Conservation (phyloP, 2,797 vertebrate genomes). For the Tympanoctomys barrerae region DNA sequence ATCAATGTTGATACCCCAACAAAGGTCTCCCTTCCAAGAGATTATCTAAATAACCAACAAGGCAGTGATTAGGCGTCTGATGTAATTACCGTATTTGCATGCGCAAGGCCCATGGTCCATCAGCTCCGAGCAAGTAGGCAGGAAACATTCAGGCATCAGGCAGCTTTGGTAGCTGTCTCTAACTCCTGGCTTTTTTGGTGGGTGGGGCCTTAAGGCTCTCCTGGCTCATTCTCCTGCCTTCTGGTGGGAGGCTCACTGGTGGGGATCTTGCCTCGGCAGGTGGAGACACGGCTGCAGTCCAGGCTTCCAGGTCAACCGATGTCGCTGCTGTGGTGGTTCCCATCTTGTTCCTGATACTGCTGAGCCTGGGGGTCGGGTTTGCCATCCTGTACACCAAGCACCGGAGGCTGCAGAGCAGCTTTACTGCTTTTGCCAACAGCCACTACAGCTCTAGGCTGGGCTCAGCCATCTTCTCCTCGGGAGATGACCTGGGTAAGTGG, state of each 20-base stretch:
- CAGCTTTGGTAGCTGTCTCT: accelerated
- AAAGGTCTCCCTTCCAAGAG: conserved; percentile 79
- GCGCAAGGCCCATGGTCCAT: conserved; percentile 51
- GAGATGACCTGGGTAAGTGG: conserved; percentile 95
- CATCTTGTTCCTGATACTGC: conserved; percentile 95
- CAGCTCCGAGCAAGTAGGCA: neutral
- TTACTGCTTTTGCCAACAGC: conserved; percentile 97
- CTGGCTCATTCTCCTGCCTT: neutral
- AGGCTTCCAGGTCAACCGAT: conserved; percentile 86
- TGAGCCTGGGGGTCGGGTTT: conserved; percentile 93
- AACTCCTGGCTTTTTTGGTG: accelerated
- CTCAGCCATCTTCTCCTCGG: conserved; percentile 97
- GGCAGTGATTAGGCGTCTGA: conserved; percentile 73
- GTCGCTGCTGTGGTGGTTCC: conserved; percentile 96
- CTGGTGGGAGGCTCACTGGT: neutral
- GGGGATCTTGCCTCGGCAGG: conserved; percentile 83
- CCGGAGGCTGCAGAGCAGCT: conserved; percentile 96
- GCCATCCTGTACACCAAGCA: conserved; percentile 94
- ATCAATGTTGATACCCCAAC: conserved; percentile 76
- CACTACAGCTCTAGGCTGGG: conserved; percentile 99
- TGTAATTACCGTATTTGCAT: conserved; percentile 74
- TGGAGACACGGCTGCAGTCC: conserved; percentile 78
- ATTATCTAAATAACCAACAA: conserved; percentile 80
- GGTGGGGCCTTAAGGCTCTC: neutral
- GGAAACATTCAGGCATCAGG: neutral